Evolutionary conservation across 2,113 vertebrate species (phyloP).

Genomic region (Edolisoma coerulescens): DNA sequence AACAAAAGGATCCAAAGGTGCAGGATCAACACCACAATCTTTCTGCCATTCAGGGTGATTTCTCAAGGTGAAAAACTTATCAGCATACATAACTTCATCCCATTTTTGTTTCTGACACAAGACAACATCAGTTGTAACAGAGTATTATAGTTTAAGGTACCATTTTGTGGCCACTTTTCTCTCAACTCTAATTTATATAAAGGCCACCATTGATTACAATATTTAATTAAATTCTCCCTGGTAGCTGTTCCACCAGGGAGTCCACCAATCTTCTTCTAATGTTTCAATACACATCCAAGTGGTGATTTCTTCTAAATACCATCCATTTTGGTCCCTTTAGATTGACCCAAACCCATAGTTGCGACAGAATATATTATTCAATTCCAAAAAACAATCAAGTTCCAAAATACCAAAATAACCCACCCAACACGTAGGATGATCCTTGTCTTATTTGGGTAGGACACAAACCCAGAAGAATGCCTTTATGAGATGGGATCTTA

Average conservation of each 20-base stretch:
- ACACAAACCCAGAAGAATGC: background rate
- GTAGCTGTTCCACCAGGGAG: background rate
- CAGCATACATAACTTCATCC: no score
- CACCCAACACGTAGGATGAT: no score
- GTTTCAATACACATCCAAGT: background rate
- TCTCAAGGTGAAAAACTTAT: background rate
- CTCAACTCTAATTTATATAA: background rate
- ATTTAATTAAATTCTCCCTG: background rate
- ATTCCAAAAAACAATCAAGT: background rate
- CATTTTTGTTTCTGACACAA: background rate
- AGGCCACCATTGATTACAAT: background rate
- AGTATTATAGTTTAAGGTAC: background rate
- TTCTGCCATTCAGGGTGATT: background rate
- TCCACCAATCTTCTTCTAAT: background rate
- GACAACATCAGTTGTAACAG: background rate
- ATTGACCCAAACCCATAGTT: background rate
- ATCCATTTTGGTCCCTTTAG: background rate
- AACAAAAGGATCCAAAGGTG: background rate
- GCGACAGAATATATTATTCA: background rate
- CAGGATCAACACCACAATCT: background rate
- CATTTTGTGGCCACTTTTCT: background rate
- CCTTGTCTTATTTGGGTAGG: no score
- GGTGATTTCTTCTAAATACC: background rate
- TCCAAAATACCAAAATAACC: background rate
- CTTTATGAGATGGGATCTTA: no score